phyloP scores from a whole-genome alignment of 2,797 vertebrate species.

The Bryconaethiops microstoma region DNA sequence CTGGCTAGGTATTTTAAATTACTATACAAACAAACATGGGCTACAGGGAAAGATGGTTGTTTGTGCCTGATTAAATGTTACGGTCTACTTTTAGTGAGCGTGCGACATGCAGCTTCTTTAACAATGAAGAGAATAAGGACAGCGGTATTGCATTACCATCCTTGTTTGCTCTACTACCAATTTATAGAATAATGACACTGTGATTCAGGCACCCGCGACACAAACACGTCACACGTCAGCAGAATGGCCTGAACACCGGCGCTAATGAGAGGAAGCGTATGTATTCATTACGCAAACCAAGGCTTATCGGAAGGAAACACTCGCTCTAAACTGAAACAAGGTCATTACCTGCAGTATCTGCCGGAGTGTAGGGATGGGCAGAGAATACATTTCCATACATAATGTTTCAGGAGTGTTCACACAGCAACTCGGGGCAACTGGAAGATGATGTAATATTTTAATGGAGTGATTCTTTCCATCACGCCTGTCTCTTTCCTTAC shows the following conservation, averaged over 20 bases:
- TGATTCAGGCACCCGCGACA: background rate
- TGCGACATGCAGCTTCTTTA: slow-evolving; percentile 5
- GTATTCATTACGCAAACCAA: slow-evolving; percentile 33
- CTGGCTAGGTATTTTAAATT: slow-evolving; percentile 21
- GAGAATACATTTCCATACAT: slow-evolving; percentile 30
- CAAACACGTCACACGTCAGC: background rate
- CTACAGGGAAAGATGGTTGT: background rate
- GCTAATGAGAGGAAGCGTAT: slow-evolving; percentile 37
- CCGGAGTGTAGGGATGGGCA: slow-evolving; percentile 25
- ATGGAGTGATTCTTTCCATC: slow-evolving; percentile 15
- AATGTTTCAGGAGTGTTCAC: slow-evolving; percentile 16
- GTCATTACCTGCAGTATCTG: slow-evolving; percentile 50
- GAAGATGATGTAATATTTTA: slow-evolving; percentile 39
- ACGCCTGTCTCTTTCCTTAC: slow-evolving; percentile 1
- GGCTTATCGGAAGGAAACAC: slow-evolving; percentile 47
- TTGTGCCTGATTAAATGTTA: slow-evolving; percentile 6
- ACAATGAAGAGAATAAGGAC: background rate
- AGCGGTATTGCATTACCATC: background rate
- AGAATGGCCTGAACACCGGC: background rate
- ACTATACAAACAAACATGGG: slow-evolving; percentile 6
- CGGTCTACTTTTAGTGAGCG: background rate
- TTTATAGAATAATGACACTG: slow-evolving; percentile 13
- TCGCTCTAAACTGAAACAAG: slow-evolving; percentile 47
- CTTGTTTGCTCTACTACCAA: background rate
- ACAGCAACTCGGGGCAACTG: slow-evolving; percentile 27